These are phyloP conservation scores for Clunio marinus DNA, from an alignment of 2,888 invertebrate species.

Conservation along the genomic window DNA sequence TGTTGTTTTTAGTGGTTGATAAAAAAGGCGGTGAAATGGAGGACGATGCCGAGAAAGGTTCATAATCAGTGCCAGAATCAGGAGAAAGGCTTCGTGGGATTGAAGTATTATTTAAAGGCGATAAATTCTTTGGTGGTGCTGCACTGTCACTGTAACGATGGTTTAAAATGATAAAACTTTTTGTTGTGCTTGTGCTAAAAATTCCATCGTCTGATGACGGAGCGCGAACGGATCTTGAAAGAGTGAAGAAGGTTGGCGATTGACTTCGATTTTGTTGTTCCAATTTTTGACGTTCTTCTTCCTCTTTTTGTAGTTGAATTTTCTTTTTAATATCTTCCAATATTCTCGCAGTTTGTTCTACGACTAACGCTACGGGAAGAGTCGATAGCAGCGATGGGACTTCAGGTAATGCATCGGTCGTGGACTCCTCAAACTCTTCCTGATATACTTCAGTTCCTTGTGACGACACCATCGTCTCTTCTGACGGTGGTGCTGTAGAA, in stretches of 20 bases:
- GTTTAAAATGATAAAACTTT: constrained; percentile 23
- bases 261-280: not conserved
- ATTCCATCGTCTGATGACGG: not conserved
- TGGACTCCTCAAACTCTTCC: not conserved
- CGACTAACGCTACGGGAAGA: constrained; percentile 17
- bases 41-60: constrained; percentile 27
- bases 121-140: not conserved
- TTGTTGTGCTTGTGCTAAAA: not conserved
- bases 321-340: constrained; percentile 35
- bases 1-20: not conserved
- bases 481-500: not conserved
- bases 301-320: constrained; percentile 29
- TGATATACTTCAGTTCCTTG: not conserved
- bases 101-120: not conserved
- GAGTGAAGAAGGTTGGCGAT: not conserved
- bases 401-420: not conserved
- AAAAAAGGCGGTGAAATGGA: constrained; percentile 33
- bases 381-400: not conserved
- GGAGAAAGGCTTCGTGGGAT: constrained; percentile 14
- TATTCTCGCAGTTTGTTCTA: constrained; percentile 31
- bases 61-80: constrained; percentile 33
- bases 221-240: not conserved
- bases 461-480: not conserved
- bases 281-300: not conserved
- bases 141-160: not conserved